These are phyloP conservation scores for Conopomorpha cramerella DNA, from an alignment of 1,140 invertebrate species.

Conservation along the genomic window DNA sequence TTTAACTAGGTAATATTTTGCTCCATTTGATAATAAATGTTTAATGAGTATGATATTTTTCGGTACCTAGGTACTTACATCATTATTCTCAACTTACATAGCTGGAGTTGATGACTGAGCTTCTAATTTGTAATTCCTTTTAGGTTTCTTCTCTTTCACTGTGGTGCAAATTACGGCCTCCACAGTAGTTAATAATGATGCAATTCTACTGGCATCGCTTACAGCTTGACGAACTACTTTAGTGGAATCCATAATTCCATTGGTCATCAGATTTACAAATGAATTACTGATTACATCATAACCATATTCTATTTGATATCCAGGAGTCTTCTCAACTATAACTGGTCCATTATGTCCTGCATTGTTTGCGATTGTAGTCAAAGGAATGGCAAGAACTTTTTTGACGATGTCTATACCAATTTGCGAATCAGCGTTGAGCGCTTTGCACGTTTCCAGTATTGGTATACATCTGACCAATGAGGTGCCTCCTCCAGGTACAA, in stretches of 20 bases:
- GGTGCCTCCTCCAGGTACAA: conserved; percentile 33
- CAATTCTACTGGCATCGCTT: conserved; percentile 84
- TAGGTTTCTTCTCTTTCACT: no score
- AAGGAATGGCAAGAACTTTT: conserved; percentile 71
- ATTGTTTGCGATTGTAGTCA: conserved; percentile 86
- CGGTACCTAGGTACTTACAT: no score
- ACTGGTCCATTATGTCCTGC: conserved; percentile 86
- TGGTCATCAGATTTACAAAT: conserved; percentile 87
- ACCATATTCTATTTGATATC: conserved; percentile 70
- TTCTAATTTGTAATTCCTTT: no score
- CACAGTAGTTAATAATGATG: conserved; percentile 77
- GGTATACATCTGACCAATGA: conserved; percentile 26
- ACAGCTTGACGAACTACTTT: conserved; percentile 89
- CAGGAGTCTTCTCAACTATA: conserved; percentile 81
- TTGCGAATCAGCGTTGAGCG: conserved; percentile 14
- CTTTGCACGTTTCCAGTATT: conserved; percentile 11
- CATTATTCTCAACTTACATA: no score
- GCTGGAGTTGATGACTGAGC: no score
- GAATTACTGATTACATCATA: conserved; percentile 88
- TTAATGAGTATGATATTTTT: no score
- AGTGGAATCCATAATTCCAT: conserved; percentile 94
- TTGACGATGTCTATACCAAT: conserved; percentile 70
- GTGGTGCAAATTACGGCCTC: conserved; percentile 73
- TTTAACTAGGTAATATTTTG: no score
- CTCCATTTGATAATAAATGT: no score